These are phyloP conservation scores for Trichomalopsis sarcophagae DNA, from an alignment of 1,140 invertebrate genomes.

Conservation along the genomic window DNA sequence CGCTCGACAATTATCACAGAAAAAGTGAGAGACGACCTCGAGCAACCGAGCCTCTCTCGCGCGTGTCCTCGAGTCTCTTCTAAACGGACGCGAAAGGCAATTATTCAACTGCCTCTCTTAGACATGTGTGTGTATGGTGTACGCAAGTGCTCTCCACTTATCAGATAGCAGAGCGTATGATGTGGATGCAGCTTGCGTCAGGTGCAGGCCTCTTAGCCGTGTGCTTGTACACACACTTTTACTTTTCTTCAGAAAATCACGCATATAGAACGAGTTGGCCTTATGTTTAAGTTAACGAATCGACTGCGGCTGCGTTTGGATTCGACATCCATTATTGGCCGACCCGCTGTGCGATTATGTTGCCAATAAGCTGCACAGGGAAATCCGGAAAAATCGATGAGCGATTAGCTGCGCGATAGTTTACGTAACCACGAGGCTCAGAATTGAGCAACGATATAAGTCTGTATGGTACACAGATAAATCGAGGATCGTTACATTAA, in stretches of 20 bases:
- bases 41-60: background rate
- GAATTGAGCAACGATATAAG: background rate
- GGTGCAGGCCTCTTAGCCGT: background rate
- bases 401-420: background rate
- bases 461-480: background rate
- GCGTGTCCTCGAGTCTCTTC: background rate
- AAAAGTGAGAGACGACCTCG: conserved; percentile 18
- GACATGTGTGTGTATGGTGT: background rate
- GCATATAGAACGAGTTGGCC: too few relatives aligned
- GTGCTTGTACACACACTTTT: background rate
- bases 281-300: too few relatives aligned
- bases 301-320: background rate
- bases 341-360: background rate
- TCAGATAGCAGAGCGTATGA: background rate
- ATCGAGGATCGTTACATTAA: background rate
- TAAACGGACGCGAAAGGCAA: conserved; percentile 17
- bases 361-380: background rate
- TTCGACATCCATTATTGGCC: background rate
- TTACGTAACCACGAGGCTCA: background rate
- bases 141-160: conserved; percentile 12
- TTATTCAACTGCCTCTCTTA: conserved; percentile 3
- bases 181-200: conserved; percentile 22
- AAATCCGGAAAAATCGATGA: background rate
- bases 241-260: background rate
- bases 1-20: conserved; percentile 24